phyloP scores from a whole-genome alignment of 2,888 invertebrate species.

The Aporophyla nigra region DNA sequence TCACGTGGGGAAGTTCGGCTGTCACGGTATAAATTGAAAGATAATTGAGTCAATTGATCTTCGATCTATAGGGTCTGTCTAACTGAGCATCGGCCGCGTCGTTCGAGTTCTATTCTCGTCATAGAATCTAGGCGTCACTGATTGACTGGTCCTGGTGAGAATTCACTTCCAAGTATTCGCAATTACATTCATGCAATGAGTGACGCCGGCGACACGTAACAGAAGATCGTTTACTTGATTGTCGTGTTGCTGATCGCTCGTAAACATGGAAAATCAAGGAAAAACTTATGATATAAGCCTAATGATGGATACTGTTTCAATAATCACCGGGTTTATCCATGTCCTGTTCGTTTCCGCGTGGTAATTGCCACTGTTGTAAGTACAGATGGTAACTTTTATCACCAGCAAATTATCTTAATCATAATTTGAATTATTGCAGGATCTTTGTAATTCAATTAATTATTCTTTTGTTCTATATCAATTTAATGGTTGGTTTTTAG shows the following conservation, averaged over 20 bases:
- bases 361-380: constrained; percentile 49
- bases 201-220: constrained; percentile 74
- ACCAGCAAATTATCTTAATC: constrained; percentile 46
- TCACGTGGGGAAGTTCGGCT: constrained; percentile 41
- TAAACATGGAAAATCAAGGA: constrained; percentile 55
- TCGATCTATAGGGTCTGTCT: constrained; percentile 54
- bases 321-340: constrained; percentile 76
- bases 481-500: constrained; percentile 13
- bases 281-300: constrained; percentile 49
- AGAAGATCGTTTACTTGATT: constrained; percentile 67
- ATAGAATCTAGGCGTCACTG: constrained; percentile 16
- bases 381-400: constrained; percentile 50
- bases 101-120: constrained; percentile 31
- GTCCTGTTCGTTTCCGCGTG: constrained; percentile 74
- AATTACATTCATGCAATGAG: constrained; percentile 73
- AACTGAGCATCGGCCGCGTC: not conserved
- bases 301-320: constrained; percentile 68
- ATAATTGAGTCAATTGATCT: constrained; percentile 73
- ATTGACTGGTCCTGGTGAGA: constrained; percentile 34
- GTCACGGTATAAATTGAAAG: constrained; percentile 56
- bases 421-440: constrained; percentile 56
- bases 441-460: constrained; percentile 60
- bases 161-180: constrained; percentile 32
- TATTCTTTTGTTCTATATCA: constrained; percentile 49
- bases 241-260: constrained; percentile 56